These are phyloP conservation scores for Poecilia gillii DNA, from an alignment of 2,797 vertebrate genomes.

Conservation along the genomic window DNA sequence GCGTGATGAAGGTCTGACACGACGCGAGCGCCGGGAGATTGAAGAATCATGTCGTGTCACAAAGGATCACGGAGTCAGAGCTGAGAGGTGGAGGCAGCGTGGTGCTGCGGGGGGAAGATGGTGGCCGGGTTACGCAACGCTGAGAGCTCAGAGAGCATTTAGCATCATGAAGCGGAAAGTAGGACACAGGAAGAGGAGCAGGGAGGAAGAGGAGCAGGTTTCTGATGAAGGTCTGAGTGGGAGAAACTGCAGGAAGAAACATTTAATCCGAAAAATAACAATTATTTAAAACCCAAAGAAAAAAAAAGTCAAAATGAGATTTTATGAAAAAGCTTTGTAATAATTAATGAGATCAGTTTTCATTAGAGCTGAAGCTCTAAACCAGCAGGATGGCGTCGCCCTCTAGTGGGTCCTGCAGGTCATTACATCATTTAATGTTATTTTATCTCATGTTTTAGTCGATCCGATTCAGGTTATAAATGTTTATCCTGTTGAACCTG, in stretches of 20 bases:
- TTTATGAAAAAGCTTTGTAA: background rate
- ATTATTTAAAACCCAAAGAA: background rate
- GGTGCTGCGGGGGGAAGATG: background rate
- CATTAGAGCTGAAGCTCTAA: background rate
- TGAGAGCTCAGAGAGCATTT: background rate
- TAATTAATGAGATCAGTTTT: background rate
- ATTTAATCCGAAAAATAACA: background rate
- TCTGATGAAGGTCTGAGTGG: background rate
- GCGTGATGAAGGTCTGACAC: background rate
- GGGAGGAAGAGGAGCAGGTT: no score
- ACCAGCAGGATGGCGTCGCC: background rate
- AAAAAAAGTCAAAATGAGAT: background rate
- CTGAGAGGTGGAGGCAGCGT: background rate
- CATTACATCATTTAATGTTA: background rate
- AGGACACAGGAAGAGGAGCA: background rate
- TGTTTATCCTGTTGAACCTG: no score
- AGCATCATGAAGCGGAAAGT: background rate
- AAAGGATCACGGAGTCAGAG: background rate
- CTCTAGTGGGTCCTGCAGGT: background rate
- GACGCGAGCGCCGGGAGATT: background rate
- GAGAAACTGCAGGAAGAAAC: background rate
- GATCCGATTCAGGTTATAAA: no score
- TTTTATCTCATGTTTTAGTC: no score
- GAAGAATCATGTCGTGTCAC: conserved; percentile 7
- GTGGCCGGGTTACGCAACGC: conserved; percentile 6